These are phyloP conservation scores for Crossaster papposus DNA, from an alignment of 53 echinoderm and acorn worm species.

Conservation along the genomic window DNA sequence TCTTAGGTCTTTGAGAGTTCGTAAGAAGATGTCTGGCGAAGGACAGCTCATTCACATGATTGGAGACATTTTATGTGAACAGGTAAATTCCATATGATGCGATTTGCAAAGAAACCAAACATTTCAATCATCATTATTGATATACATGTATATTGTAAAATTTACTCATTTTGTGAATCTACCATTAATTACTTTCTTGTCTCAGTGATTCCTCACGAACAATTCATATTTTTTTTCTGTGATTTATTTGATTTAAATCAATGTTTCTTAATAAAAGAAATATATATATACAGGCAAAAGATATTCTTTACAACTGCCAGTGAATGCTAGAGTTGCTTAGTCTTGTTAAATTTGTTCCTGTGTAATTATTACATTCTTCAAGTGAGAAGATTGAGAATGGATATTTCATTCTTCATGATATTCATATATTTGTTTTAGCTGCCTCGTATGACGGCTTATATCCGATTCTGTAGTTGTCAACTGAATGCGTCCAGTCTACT, in stretches of 20 bases:
- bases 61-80: conserved; percentile 95
- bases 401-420: background rate
- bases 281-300: no score
- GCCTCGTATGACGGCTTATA: conserved; percentile 91
- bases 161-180: no score
- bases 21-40: conserved; percentile 92
- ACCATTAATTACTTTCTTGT: no score
- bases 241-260: no score
- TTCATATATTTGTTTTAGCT: conserved; percentile 62
- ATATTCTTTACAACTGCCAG: no score
- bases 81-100: conserved; percentile 54
- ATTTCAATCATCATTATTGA: background rate
- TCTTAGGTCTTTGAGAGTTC: conserved; percentile 61
- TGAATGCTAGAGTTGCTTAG: no score
- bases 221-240: no score
- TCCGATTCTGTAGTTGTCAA: conserved; percentile 96
- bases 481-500: conserved; percentile 89
- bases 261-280: no score
- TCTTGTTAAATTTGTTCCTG: no score
- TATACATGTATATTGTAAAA: background rate
- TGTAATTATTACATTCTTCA: no score
- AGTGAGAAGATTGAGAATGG: no score
- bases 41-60: conserved; percentile 80
- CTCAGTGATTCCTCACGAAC: no score
- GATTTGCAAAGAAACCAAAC: background rate